Evolutionary conservation across 2,113 vertebrate species (phyloP).

Genomic region (Mohoua ochrocephala): DNA sequence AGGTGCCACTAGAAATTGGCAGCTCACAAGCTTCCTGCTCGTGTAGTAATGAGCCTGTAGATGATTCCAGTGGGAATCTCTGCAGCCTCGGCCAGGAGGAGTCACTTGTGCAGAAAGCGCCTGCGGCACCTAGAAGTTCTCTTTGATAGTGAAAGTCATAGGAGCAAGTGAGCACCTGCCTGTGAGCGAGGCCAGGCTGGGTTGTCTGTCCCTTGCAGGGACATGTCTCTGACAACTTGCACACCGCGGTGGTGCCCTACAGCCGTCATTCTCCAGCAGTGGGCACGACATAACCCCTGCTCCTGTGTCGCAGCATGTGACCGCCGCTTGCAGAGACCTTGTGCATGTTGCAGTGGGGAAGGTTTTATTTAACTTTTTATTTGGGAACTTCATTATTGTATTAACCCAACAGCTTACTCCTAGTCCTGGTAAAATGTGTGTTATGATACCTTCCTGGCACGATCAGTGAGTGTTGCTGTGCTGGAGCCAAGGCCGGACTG

Average conservation of each 20-base stretch:
- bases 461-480: neutral
- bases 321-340: neutral
- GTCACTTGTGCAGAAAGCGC: neutral
- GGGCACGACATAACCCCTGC: neutral
- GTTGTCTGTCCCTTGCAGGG: slow-evolving; percentile 7
- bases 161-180: slow-evolving; percentile 48
- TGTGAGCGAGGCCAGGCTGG: neutral
- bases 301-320: neutral
- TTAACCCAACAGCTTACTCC: neutral
- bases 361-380: neutral
- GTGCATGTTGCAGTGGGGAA: neutral
- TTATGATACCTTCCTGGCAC: neutral
- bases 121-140: neutral
- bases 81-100: slow-evolving; percentile 21
- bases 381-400: neutral
- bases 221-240: neutral
- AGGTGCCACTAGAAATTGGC: slow-evolving; percentile 40
- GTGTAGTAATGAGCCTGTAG: neutral
- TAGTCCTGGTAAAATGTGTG: neutral
- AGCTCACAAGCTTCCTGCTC: slow-evolving; percentile 22
- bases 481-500: neutral
- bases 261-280: neutral
- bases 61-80: neutral
- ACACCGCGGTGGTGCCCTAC: neutral
- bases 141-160: slow-evolving; percentile 23